Percentiles rank a stretch among this genome's conserved stretches.
These are phyloP conservation scores for Mirza zaza DNA, from an alignment of 2,113 vertebrate species.

Conservation along the genomic window DNA sequence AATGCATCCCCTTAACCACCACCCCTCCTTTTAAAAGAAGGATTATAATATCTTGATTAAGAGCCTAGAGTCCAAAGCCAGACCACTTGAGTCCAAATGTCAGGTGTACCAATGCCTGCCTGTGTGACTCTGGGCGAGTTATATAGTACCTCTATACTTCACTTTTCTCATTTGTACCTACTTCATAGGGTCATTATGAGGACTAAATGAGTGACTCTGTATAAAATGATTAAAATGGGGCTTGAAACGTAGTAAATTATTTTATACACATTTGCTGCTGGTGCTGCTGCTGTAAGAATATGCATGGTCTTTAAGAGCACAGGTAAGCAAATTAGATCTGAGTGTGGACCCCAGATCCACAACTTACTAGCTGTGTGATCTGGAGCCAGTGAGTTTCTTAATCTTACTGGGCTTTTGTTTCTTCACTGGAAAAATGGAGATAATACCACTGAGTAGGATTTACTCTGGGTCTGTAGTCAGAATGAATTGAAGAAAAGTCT, in stretches of 20 bases:
- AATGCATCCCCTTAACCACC: not conserved
- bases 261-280: not conserved
- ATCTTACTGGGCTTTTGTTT: not conserved
- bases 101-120: not conserved
- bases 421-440: not conserved
- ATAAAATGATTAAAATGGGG: not conserved
- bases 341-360: not conserved
- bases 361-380: not conserved
- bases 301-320: fast-evolving
- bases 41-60: not conserved
- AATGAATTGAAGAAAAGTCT: not conserved
- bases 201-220: not conserved
- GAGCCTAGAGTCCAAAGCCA: not conserved
- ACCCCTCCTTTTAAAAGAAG: not conserved
- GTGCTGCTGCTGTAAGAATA: not conserved
- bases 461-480: not conserved
- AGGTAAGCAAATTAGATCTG: not conserved
- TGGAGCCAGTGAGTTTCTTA: not conserved
- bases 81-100: not conserved
- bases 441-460: not conserved
- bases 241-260: not conserved
- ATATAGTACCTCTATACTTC: not conserved
- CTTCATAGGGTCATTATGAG: not conserved
- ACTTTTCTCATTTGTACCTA: not conserved
- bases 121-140: not conserved